Base-by-base conservation (phyloP, 1,140 invertebrate genomes). In the Zaprionus nigranus region DNA sequence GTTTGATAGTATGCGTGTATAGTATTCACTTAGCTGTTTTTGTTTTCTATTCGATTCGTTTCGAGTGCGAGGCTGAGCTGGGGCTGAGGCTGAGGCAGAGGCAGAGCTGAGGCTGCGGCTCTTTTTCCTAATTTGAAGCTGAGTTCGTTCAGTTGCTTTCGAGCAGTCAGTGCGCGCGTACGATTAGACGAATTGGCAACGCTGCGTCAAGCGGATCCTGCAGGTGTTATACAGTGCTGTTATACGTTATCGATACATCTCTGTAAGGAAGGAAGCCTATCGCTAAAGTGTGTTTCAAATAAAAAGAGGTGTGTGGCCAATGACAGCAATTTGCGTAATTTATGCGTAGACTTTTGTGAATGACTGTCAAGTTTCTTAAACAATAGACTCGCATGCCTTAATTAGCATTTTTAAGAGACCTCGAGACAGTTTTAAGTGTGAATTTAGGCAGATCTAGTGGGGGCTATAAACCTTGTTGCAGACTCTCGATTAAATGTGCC, bases 101-200 rank as follows among this genome's bases (percentile, higher is more conserved):
- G 15, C n/a, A 17, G 40, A 9, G 46, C 46, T 51, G 46, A 51
- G 46, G 46, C 20, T 51, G 46, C 3, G 79, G 62, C 85, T 82
- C 86, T 85, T 77, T 88, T 85, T 73, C 79, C 83, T 67, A 82
- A 85, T 82, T 77, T 65, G 63, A 72, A 82, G 79, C 73, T 46
- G 69, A 70, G 76, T 86, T 76, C 65, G 81, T 80, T 90, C 88
- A 91, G 88, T 91, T 90, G 78, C 75, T 86, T 75, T 91, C 85
- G 88, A 79, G 90, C 88, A 86, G 84, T 91, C 82, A 78, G 59
- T 54, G 84, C 69, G 88, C 74, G 72, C 88, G 79, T 86, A 86
- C 68, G 77, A 73, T 58, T 58, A 70, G 36, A 26, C 54, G 59
- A 71, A 60, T 61, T 38, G 38, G 46, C 17, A 38, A 59, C 62